phyloP scores from a whole-genome alignment of 2,113 vertebrate genomes.

The Siphamia tubifer region DNA sequence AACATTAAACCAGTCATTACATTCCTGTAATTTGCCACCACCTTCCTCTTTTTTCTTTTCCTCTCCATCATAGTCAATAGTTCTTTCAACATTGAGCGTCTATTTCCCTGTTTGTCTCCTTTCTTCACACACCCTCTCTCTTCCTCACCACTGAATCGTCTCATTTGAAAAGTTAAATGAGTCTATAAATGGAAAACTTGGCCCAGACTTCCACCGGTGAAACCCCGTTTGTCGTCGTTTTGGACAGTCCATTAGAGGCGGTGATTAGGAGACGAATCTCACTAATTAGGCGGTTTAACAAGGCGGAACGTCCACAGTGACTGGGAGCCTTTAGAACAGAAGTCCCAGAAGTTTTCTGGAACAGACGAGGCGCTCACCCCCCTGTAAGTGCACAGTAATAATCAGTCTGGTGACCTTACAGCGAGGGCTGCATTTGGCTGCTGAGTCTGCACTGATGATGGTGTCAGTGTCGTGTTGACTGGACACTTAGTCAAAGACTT shows the following conservation, averaged over 20 bases:
- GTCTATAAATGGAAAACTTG: constrained; percentile 46
- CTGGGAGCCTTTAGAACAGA: not conserved
- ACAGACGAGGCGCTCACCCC: not conserved
- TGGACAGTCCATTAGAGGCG: constrained; percentile 55
- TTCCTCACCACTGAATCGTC: not conserved
- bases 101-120: not conserved
- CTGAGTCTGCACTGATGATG: constrained; percentile 12
- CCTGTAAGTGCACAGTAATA: constrained; percentile 11
- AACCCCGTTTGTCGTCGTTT: constrained; percentile 37
- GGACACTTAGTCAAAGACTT: constrained; percentile 16
- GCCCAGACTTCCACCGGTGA: constrained; percentile 24
- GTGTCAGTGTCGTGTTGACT: not conserved
- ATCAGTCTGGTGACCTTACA: constrained; percentile 22
- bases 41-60: not conserved
- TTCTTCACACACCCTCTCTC: not conserved
- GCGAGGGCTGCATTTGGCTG: constrained; percentile 4
- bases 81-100: not conserved
- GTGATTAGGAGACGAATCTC: constrained; percentile 53
- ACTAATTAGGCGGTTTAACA: constrained; percentile 60
- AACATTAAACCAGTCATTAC: constrained; percentile 43
- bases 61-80: not conserved
- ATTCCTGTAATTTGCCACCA: constrained; percentile 27
- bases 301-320: constrained; percentile 35
- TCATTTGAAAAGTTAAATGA: constrained; percentile 31
- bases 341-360: constrained; percentile 24